Conservation (phyloP, 2,113 vertebrate species). For the Pterophyllum scalare region DNA sequence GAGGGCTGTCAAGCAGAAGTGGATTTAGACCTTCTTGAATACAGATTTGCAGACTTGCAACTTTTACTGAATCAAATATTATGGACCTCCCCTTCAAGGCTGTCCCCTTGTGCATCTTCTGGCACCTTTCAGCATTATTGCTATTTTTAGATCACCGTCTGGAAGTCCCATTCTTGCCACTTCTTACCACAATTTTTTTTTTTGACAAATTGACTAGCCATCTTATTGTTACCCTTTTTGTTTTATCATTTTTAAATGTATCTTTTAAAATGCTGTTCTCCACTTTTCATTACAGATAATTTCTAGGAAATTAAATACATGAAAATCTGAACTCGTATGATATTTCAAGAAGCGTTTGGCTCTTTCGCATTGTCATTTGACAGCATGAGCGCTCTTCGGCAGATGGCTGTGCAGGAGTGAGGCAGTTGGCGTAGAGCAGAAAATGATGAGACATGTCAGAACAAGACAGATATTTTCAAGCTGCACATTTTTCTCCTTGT, state of each 20-base stretch:
- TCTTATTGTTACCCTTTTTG: background rate
- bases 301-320: background rate
- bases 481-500: conserved; percentile 61
- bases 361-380: background rate
- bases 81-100: background rate
- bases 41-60: background rate
- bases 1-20: background rate
- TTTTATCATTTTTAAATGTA: background rate
- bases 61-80: background rate
- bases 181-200: background rate
- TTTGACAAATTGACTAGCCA: background rate
- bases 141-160: background rate
- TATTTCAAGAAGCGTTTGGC: background rate
- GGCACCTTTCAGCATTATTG: background rate
- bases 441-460: conserved; percentile 73
- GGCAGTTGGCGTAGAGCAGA: conserved; percentile 48
- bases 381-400: background rate
- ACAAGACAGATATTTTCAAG: conserved; percentile 74
- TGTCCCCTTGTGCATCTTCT: background rate
- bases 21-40: background rate
- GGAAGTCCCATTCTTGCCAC: background rate
- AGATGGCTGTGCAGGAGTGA: conserved; percentile 28
- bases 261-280: background rate
- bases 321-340: background rate
- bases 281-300: background rate